Evolutionary conservation across 2,113 vertebrate species (phyloP).

Genomic region (Brachyhypopomus occidentalis): DNA sequence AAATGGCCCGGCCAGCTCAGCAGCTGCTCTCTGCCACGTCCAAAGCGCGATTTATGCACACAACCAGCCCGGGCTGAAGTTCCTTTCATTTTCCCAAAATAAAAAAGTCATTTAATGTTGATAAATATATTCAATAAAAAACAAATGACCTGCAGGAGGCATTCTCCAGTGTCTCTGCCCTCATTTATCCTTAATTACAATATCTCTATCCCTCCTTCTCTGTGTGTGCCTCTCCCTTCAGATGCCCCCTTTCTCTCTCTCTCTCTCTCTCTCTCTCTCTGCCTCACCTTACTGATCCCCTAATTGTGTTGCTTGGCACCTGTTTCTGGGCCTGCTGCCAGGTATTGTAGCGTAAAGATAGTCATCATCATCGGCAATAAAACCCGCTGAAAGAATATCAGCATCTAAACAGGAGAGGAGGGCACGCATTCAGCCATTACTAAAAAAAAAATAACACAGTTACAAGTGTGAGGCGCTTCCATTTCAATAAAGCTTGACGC

Average conservation of each 20-base stretch:
- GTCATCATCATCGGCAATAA: constrained; percentile 49
- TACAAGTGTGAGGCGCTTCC: constrained; percentile 19
- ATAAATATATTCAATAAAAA: constrained; percentile 68
- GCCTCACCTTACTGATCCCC: constrained; percentile 56
- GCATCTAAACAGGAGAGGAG: constrained; percentile 20
- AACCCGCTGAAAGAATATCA: constrained; percentile 35
- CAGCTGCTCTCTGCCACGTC: constrained; percentile 54
- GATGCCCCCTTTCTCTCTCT: neutral
- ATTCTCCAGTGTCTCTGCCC: constrained; percentile 51
- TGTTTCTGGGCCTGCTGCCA: constrained; percentile 38
- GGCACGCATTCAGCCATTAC: constrained; percentile 22
- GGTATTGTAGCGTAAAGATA: constrained; percentile 48
- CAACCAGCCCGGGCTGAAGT: constrained; percentile 40
- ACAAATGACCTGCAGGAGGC: constrained; percentile 59
- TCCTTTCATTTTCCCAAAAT: constrained; percentile 57
- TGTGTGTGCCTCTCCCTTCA: constrained; percentile 24
- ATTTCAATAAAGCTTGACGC: constrained; percentile 43
- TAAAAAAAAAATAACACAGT: constrained; percentile 37
- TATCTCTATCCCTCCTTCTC: constrained; percentile 38
- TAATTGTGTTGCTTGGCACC: constrained; percentile 61
- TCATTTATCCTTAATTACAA: constrained; percentile 62
- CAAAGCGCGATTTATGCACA: constrained; percentile 44
- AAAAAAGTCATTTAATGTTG: constrained; percentile 64
- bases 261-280: constrained; percentile 23
- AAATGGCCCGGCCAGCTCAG: constrained; percentile 40